These are phyloP conservation scores for Hydraecia micacea DNA, from an alignment of 2,888 invertebrate species.

Conservation along the genomic window DNA sequence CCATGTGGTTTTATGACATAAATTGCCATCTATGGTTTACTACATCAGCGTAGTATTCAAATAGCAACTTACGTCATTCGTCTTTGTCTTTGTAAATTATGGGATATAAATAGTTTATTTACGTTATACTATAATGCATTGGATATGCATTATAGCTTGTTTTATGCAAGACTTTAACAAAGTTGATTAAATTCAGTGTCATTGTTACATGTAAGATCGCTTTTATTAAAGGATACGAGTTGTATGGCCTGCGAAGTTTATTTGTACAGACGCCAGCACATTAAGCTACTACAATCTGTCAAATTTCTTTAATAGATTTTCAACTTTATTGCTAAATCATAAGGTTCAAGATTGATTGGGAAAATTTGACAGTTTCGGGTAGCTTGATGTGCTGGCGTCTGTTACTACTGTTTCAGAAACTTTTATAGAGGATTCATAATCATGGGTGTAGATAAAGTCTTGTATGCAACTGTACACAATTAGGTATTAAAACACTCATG, in stretches of 20 bases:
- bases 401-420: no score
- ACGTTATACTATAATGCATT: not conserved
- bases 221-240: not conserved
- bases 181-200: not conserved
- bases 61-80: conserved; percentile 29
- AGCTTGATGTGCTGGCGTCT: no score
- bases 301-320: no score
- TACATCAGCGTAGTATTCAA: conserved; percentile 29
- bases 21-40: conserved; percentile 24
- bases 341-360: no score
- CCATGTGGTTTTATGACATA: conserved; percentile 36
- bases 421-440: no score
- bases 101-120: not conserved
- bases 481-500: no score
- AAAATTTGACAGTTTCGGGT: no score
- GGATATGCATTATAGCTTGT: no score
- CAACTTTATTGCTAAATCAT: no score
- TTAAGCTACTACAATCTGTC: no score
- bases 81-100: not conserved
- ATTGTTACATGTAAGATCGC: conserved; percentile 11
- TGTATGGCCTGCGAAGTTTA: not conserved
- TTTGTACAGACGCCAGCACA: not conserved
- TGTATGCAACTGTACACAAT: no score
- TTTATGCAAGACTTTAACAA: not conserved
- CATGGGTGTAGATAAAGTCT: no score